These are phyloP conservation scores for Polylopha cassiicola DNA, from an alignment of 2,888 invertebrate genomes.

Conservation along the genomic window DNA sequence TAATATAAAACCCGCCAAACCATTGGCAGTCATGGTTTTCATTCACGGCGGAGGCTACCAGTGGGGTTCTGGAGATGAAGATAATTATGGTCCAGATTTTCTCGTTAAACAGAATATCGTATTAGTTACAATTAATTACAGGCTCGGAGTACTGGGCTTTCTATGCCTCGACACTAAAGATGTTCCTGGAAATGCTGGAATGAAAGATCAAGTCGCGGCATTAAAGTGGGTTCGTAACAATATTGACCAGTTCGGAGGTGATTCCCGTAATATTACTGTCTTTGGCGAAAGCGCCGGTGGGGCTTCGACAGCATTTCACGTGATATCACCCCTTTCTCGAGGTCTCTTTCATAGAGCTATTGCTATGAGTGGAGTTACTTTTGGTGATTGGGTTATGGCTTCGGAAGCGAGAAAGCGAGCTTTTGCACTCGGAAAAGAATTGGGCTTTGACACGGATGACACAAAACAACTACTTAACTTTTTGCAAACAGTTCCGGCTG, in stretches of 20 bases:
- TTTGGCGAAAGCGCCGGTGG: constrained; percentile 51
- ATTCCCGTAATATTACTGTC: constrained; percentile 40
- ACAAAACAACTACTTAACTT: constrained; percentile 33
- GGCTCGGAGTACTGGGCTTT: constrained; percentile 73
- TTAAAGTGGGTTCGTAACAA: constrained; percentile 44
- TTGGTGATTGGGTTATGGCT: constrained; percentile 33
- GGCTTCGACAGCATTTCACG: constrained; percentile 34
- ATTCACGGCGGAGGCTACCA: constrained; percentile 50
- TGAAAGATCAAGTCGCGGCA: constrained; percentile 58
- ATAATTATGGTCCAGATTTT: constrained; percentile 73
- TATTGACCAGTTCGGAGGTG: constrained; percentile 43
- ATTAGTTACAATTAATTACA: constrained; percentile 75
- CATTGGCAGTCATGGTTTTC: constrained; percentile 47
- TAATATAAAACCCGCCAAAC: constrained; percentile 27
- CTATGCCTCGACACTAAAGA: constrained; percentile 68
- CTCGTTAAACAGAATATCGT: constrained; percentile 70
- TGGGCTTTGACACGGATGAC: constrained; percentile 34
- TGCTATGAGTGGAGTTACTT: constrained; percentile 44
- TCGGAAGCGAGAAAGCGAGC: constrained; percentile 32
- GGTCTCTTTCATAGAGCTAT: constrained; percentile 48
- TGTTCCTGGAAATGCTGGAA: constrained; percentile 78
- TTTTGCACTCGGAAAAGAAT: constrained; percentile 31
- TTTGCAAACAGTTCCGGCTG: constrained; percentile 32
- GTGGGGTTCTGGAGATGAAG: constrained; percentile 52
- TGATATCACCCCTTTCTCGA: constrained; percentile 48